Conservation (phyloP, 92 coral and sea anemone species). For the Parazoanthus swiftii region DNA sequence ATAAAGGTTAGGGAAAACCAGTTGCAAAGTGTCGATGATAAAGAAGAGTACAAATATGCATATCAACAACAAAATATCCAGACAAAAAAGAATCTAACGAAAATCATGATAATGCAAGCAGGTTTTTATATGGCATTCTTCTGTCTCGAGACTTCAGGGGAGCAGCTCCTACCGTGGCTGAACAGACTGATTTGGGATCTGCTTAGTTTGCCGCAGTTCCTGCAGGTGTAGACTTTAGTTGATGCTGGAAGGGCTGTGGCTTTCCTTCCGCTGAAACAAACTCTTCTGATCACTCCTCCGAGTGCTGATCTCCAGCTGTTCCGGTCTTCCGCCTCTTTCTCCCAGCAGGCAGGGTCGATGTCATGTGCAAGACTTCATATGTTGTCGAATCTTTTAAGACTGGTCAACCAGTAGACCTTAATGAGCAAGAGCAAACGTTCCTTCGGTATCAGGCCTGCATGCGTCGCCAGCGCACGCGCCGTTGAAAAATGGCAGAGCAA, state of each 20-base stretch:
- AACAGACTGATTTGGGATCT: no score
- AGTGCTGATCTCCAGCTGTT: neutral
- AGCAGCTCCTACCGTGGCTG: no score
- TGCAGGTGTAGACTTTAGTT: no score
- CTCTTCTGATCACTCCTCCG: neutral
- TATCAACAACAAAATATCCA: no score
- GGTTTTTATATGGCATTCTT: no score
- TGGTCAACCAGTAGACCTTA: neutral
- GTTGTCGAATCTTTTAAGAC: neutral
- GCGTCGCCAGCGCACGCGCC: neutral
- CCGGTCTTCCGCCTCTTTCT: slow-evolving; percentile 5
- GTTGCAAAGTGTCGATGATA: no score
- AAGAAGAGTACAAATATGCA: no score
- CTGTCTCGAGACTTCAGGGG: no score
- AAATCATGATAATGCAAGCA: no score
- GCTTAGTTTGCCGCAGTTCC: no score
- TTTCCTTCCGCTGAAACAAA: neutral
- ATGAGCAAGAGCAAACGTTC: neutral
- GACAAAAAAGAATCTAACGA: no score
- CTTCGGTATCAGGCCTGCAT: neutral
- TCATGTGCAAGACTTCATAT: neutral
- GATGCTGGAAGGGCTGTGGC: neutral
- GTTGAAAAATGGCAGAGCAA: neutral
- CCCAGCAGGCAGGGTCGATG: slow-evolving; percentile 1
- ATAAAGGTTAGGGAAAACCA: no score